phyloP scores from a whole-genome alignment of 1,140 invertebrate species.

The Sweltsa coloradensis region DNA sequence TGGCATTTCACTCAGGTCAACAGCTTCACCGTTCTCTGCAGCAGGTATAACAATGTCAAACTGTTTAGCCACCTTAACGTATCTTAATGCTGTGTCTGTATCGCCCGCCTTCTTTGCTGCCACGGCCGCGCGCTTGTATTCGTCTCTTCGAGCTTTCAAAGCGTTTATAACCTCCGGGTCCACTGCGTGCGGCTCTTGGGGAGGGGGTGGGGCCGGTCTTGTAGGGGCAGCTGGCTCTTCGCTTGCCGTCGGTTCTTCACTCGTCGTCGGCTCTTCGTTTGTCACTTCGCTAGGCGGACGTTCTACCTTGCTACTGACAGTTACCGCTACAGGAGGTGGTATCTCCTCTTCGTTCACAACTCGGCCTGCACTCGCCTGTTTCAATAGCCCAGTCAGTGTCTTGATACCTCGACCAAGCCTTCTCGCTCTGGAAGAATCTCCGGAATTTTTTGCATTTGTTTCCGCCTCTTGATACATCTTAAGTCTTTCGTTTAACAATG shows the following conservation, averaged over 20 bases:
- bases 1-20: slow-evolving; percentile 78
- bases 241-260: too few species aligned
- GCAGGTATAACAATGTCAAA: slow-evolving; percentile 76
- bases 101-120: slow-evolving; percentile 69
- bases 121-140: slow-evolving; percentile 79
- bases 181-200: slow-evolving; percentile 11
- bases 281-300: too few species aligned
- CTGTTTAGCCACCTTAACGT: slow-evolving; percentile 73
- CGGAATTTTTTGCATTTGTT: slow-evolving; percentile 54
- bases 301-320: too few species aligned
- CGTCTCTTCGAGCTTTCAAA: slow-evolving; percentile 40
- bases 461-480: slow-evolving; percentile 67
- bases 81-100: slow-evolving; percentile 55
- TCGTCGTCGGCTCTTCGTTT: too few species aligned
- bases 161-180: slow-evolving; percentile 24
- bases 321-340: slow-evolving; percentile 45
- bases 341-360: slow-evolving; percentile 61
- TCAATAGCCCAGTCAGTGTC: slow-evolving; percentile 56
- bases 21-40: slow-evolving; percentile 53
- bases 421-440: slow-evolving; percentile 58
- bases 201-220: slow-evolving; percentile 31
- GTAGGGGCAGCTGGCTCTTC: too few species aligned
- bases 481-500: slow-evolving; percentile 26
- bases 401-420: slow-evolving; percentile 64
- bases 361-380: slow-evolving; percentile 51